phyloP scores from a whole-genome alignment of 2,888 invertebrate genomes.

The Polyommatus iphigenia region DNA sequence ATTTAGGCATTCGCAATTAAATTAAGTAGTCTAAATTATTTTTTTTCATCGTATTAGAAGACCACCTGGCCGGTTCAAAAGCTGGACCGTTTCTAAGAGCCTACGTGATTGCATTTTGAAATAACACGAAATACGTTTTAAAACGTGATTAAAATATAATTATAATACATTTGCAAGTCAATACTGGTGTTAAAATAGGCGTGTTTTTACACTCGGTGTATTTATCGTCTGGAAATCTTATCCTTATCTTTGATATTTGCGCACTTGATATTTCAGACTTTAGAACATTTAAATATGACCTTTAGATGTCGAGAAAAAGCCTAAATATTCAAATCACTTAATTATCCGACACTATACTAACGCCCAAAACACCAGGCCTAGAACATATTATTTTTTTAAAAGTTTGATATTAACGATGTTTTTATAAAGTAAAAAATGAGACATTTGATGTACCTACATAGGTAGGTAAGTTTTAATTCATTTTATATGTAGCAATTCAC shows the following conservation, averaged over 20 bases:
- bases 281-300: not conserved
- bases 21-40: slow-evolving; percentile 1
- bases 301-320: not conserved
- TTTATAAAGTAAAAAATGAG: too few relatives aligned
- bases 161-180: slow-evolving; percentile 23
- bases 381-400: too few relatives aligned
- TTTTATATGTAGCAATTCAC: too few relatives aligned
- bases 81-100: not conserved
- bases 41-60: slow-evolving; percentile 15
- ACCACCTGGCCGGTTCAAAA: slow-evolving; percentile 10
- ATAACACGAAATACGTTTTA: slow-evolving; percentile 17
- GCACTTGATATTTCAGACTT: not conserved
- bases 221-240: not conserved
- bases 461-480: too few relatives aligned
- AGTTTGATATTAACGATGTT: too few relatives aligned
- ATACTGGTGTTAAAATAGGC: slow-evolving; percentile 13
- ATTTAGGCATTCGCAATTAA: not conserved
- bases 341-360: not conserved
- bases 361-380: not conserved
- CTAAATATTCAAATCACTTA: not conserved
- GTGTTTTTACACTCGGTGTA: not conserved
- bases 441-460: too few relatives aligned
- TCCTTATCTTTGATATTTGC: not conserved
- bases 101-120: slow-evolving; percentile 13
- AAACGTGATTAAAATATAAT: not conserved